These are phyloP conservation scores for Piscicola geometra DNA, from an alignment of 2,888 invertebrate genomes.

Conservation along the genomic window DNA sequence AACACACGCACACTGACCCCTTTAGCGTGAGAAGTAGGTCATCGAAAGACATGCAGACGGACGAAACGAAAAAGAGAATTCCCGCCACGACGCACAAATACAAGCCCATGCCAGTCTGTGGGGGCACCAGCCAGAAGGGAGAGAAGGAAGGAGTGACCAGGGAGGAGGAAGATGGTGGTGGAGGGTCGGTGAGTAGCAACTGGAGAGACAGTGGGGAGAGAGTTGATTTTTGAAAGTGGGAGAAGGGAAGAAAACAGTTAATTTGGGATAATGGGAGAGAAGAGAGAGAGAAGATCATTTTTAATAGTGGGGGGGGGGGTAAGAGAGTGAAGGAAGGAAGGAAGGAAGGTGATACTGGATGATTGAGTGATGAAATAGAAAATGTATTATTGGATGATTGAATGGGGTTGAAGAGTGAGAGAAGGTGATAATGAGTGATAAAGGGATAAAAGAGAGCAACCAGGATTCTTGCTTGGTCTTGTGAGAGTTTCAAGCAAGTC, in stretches of 20 bases:
- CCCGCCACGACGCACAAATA: neutral
- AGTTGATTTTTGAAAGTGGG: neutral
- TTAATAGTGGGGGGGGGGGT: neutral
- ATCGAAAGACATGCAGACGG: slow-evolving; percentile 2
- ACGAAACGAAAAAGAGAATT: neutral
- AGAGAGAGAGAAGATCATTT: too few species aligned
- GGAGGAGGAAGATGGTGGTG: too few species aligned
- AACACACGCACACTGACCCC: too few species aligned
- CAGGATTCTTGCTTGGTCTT: neutral
- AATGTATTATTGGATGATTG: too few species aligned
- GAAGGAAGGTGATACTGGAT: too few species aligned
- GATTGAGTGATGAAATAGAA: too few species aligned
- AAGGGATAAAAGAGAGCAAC: too few species aligned
- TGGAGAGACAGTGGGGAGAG: neutral
- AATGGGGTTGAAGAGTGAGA: too few species aligned
- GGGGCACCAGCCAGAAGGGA: neutral
- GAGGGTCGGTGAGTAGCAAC: too few species aligned
- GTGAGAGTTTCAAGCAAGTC: neutral
- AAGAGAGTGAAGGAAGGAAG: neutral
- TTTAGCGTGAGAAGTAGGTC: neutral
- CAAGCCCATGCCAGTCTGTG: neutral
- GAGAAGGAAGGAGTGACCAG: neutral
- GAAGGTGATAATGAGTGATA: too few species aligned
- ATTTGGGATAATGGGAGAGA: too few species aligned
- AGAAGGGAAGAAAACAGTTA: too few species aligned